Evolutionary conservation across 1,140 invertebrate species (phyloP).

Genomic region (Artemia franciscana): DNA sequence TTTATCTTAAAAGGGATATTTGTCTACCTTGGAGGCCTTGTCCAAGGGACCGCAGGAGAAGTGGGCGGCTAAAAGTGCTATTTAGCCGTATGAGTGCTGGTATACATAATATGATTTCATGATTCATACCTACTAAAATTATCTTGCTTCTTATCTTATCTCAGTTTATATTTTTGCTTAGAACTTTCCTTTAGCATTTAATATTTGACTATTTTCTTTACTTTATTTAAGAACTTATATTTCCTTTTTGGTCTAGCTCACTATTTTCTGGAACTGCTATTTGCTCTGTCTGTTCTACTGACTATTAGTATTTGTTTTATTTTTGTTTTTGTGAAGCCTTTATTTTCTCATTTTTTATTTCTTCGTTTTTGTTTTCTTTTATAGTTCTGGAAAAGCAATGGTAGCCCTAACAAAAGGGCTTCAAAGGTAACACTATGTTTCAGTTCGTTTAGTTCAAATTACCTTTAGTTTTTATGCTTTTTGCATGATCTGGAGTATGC

Average conservation of each 20-base stretch:
- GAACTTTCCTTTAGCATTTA: too few species aligned
- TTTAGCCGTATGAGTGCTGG: too few species aligned
- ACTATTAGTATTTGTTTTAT: too few species aligned
- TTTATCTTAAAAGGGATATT: too few species aligned
- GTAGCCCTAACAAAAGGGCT: constrained; percentile 70
- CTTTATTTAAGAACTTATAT: not conserved
- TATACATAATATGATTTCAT: too few species aligned
- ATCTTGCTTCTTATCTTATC: too few species aligned
- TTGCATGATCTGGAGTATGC: not conserved
- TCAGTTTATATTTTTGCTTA: too few species aligned
- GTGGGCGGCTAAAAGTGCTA: too few species aligned
- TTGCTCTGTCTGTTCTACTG: constrained; percentile 9
- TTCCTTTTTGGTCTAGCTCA: not conserved
- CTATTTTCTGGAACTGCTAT: constrained; percentile 10
- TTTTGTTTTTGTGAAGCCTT: constrained; percentile 1
- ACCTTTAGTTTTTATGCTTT: constrained; percentile 2
- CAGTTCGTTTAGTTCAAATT: constrained; percentile 8
- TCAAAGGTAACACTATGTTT: constrained; percentile 36
- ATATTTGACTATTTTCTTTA: constrained; percentile 5
- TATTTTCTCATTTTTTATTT: constrained; percentile 7
- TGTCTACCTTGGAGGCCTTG: too few species aligned
- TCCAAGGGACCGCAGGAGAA: too few species aligned
- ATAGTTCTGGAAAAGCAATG: constrained; percentile 49
- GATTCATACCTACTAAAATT: too few species aligned
- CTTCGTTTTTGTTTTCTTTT: constrained; percentile 17